Conservation (phyloP, 1,140 invertebrate species). For the Drosophila nannoptera region DNA sequence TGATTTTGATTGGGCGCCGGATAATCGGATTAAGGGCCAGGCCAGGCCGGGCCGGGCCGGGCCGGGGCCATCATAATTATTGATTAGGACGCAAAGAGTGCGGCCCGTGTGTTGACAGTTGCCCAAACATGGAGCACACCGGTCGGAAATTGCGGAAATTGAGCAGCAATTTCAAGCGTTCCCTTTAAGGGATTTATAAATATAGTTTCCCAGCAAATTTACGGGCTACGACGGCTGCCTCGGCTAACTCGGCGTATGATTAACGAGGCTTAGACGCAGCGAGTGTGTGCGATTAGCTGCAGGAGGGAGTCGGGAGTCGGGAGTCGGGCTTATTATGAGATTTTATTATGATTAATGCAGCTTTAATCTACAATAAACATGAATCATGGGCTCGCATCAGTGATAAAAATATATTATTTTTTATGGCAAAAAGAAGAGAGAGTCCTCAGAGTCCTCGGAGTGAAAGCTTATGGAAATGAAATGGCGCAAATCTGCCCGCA, state of each 20-base stretch:
- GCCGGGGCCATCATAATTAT: conserved; percentile 35
- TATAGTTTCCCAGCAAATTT: conserved; percentile 6
- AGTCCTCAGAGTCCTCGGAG: too few relatives aligned
- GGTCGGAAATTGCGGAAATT: background rate
- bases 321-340: background rate
- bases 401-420: background rate
- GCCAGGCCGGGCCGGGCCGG: background rate
- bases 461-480: too few relatives aligned
- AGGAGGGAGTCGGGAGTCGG: too few relatives aligned
- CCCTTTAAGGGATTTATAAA: background rate
- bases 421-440: background rate
- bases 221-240: conserved; percentile 8
- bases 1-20: conserved; percentile 36
- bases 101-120: conserved; percentile 19
- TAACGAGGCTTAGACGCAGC: conserved; percentile 5
- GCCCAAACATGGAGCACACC: background rate
- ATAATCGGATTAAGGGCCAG: conserved; percentile 35
- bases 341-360: background rate
- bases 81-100: conserved; percentile 17
- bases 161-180: background rate
- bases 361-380: background rate
- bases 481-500: too few relatives aligned
- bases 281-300: background rate
- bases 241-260: conserved; percentile 20
- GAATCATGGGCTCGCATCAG: too few relatives aligned